Base-by-base conservation (phyloP, 1,140 invertebrate genomes). In the Charaxes varanes region DNA sequence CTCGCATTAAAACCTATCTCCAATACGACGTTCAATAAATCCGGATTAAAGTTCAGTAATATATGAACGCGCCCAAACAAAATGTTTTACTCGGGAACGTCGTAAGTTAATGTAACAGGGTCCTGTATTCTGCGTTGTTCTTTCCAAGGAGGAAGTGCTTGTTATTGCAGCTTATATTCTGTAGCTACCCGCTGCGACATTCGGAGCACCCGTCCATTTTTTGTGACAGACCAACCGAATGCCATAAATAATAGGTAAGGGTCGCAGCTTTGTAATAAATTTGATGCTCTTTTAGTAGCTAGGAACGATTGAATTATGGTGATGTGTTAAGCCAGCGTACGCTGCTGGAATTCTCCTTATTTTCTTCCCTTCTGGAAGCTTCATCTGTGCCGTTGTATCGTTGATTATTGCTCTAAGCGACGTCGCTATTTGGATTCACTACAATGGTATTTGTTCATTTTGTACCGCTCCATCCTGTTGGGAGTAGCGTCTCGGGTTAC, bases 171-270 rank as follows among this genome's bases (percentile, higher is more conserved):
- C 79, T 80, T 80, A 79, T 62, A 68, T 62, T 70, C 68, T 51
- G 59, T 44, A 70, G 70, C 59, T 68, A 74, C 79, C 79, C 63
- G 79, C 74, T 83, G 79, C 73, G 79, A 69, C 68, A 74, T 79
- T 77, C 66, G 67, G 66, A 44, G 67, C 76, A 80, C 69, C 73
- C 72, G 76, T 64, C 72, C 57, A 56, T 83, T 83, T 82, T 83
- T 80, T 80, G 70, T 79, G 73, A 80, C 76, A 83, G 74, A 76
- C 70, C 67, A 78, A 80, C 65, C 61, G 70, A 80, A 56, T 73
- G 68, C 79, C 79, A 83, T 83, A 83, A 83, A 83, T 83, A 83
- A 83, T 80, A 83, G 76, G 72, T 70, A 77, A 72, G 78, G 76
- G 76, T 72, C 66, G 63, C 61, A 61, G 68, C 70, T 69, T 80